These are phyloP conservation scores for Psophia crepitans DNA, from an alignment of 2,113 vertebrate species.

Conservation along the genomic window DNA sequence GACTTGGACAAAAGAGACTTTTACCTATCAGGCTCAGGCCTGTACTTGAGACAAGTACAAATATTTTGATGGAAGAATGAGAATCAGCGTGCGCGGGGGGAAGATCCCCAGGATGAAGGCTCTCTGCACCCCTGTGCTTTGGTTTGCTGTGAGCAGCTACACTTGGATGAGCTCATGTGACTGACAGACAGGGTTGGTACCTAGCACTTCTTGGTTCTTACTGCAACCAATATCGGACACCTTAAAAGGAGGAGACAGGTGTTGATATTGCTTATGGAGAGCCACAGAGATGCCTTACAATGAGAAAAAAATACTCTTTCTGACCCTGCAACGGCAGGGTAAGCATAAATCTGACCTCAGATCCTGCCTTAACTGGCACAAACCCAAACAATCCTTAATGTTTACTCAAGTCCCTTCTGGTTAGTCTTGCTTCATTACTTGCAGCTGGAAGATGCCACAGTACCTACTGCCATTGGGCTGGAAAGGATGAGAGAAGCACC, in stretches of 20 bases:
- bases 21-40: not conserved
- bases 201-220: not conserved
- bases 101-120: not conserved
- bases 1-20: not conserved
- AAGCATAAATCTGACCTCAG: not conserved
- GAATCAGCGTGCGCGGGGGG: not conserved
- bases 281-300: not conserved
- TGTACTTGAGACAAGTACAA: not conserved
- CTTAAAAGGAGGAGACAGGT: not conserved
- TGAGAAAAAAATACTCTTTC: not conserved
- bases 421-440: not conserved
- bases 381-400: not conserved
- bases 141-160: not conserved
- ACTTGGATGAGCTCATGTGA: not conserved
- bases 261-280: not conserved
- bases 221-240: not conserved
- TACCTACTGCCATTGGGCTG: not conserved
- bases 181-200: not conserved
- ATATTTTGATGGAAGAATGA: not conserved
- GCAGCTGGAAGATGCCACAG: not conserved
- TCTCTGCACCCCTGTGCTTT: not conserved
- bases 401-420: not conserved
- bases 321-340: not conserved
- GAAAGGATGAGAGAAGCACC: not conserved
- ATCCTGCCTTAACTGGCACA: not conserved